These are phyloP conservation scores for Aphelenchoides fujianensis DNA, from an alignment of 1,140 invertebrate species.

Conservation along the genomic window DNA sequence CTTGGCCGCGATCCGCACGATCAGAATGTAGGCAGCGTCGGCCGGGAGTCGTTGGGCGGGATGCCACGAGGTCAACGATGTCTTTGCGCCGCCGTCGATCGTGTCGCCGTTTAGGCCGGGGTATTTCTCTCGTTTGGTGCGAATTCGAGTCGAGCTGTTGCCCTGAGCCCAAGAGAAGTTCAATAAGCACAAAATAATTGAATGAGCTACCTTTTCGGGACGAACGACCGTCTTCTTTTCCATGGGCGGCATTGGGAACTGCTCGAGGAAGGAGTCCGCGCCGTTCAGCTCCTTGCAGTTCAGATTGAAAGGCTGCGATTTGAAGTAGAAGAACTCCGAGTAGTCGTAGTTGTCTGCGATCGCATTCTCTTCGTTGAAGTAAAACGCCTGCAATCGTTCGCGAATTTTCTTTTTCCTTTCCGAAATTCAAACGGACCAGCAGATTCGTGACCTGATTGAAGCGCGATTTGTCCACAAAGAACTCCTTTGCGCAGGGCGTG, in stretches of 20 bases:
- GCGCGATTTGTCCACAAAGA: constrained; percentile 48
- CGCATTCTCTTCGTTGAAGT: constrained; percentile 54
- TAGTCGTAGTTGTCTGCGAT: constrained; percentile 55
- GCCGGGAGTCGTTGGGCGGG: constrained; percentile 52
- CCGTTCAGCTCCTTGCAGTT: constrained; percentile 50
- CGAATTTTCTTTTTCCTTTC: constrained; percentile 2
- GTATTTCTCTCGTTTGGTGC: constrained; percentile 38
- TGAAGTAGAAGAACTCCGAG: constrained; percentile 52
- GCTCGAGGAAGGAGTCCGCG: constrained; percentile 35
- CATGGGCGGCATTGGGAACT: constrained; percentile 33
- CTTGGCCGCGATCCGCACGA: constrained; percentile 49
- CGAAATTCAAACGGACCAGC: constrained; percentile 40
- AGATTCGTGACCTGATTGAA: constrained; percentile 47
- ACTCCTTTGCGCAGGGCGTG: constrained; percentile 61
- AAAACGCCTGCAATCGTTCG: constrained; percentile 53
- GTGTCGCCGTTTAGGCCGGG: constrained; percentile 53
- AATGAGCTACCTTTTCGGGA: neutral
- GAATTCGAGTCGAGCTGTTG: constrained; percentile 16
- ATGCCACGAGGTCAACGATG: constrained; percentile 56
- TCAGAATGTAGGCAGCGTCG: constrained; percentile 59
- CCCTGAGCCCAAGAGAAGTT: constrained; percentile 10
- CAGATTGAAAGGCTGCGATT: constrained; percentile 45
- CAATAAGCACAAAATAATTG: neutral
- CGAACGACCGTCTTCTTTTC: constrained; percentile 43
- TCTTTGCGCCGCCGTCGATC: constrained; percentile 58